These are phyloP conservation scores for Agrotis puta DNA, from an alignment of 2,888 invertebrate species.

Conservation along the genomic window DNA sequence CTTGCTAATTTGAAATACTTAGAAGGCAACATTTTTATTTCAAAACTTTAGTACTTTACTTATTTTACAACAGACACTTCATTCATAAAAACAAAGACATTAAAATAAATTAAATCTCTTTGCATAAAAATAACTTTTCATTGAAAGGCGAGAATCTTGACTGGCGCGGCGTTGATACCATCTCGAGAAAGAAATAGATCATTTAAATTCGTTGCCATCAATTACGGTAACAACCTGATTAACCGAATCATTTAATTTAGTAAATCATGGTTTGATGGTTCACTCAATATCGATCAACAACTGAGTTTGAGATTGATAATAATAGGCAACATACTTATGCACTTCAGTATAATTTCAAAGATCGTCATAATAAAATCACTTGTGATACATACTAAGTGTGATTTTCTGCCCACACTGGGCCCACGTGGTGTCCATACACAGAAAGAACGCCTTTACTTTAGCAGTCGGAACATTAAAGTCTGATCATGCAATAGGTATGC, in stretches of 20 bases:
- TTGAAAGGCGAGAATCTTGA: not conserved
- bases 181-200: not conserved
- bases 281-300: not conserved
- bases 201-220: not conserved
- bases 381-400: too few relatives aligned
- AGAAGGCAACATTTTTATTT: not conserved
- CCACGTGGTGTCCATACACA: not conserved
- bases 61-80: not conserved
- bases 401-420: not conserved
- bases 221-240: not conserved
- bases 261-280: not conserved
- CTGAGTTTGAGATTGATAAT: not conserved
- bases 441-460: not conserved
- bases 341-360: not conserved
- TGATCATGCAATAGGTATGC: not conserved
- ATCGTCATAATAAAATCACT: not conserved
- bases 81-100: not conserved
- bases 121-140: not conserved
- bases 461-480: not conserved
- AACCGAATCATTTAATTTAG: not conserved
- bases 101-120: too few relatives aligned
- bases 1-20: conserved; percentile 8
- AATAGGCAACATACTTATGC: not conserved
- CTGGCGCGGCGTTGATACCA: not conserved
- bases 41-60: not conserved